These are phyloP conservation scores for Trichopria drosophilae DNA, from an alignment of 2,888 invertebrate species.

Conservation along the genomic window DNA sequence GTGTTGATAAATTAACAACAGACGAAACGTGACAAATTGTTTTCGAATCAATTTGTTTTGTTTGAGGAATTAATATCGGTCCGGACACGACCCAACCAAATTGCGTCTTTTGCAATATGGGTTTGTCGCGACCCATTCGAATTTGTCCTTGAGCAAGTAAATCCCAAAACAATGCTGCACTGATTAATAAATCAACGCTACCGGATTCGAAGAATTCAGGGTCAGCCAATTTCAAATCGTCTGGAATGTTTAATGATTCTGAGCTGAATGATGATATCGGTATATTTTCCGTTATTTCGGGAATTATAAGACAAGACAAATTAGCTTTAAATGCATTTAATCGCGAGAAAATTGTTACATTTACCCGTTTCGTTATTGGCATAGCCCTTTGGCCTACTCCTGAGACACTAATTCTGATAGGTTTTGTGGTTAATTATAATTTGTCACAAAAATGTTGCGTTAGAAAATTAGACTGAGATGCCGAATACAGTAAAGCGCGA, in stretches of 20 bases:
- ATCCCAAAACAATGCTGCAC: neutral
- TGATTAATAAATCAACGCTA: neutral
- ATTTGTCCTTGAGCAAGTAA: no score
- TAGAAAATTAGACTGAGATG: neutral
- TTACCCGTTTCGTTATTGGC: neutral
- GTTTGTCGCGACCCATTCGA: neutral
- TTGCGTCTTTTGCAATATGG: neutral
- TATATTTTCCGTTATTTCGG: neutral
- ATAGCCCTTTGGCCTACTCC: neutral
- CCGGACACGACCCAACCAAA: no score
- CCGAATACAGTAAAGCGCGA: conserved; percentile 1
- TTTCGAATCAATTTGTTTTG: no score
- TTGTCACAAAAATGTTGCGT: neutral
- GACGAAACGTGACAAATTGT: no score
- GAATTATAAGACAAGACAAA: conserved; percentile 2
- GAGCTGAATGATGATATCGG: neutral
- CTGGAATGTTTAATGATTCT: conserved; percentile 1
- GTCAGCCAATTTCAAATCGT: conserved; percentile 4
- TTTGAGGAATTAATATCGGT: no score
- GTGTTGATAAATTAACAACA: no score
- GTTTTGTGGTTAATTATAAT: neutral
- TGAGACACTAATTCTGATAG: neutral
- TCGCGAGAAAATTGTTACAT: neutral
- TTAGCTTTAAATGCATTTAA: neutral
- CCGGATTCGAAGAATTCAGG: neutral